Conservation (phyloP, 2,888 invertebrate species). For the Aporophyla nigra region DNA sequence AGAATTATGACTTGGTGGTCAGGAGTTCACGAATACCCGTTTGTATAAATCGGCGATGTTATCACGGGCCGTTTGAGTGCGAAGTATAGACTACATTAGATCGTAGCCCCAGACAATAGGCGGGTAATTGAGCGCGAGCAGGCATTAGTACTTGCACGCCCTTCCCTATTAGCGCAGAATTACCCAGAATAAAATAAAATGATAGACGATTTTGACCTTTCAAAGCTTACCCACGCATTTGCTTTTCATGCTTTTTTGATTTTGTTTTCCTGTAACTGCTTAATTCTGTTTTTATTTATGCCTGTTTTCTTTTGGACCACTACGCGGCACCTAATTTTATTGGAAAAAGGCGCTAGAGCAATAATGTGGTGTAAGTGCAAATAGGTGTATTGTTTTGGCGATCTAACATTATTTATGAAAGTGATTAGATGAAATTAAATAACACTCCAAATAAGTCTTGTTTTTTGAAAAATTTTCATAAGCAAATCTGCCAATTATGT, state of each 20-base stretch:
- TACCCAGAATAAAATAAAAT: slow-evolving; percentile 32
- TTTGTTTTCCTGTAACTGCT: no score
- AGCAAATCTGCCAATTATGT: background rate
- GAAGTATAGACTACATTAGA: slow-evolving; percentile 59
- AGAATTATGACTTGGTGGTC: slow-evolving; percentile 27
- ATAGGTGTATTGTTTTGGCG: no score
- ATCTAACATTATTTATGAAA: background rate
- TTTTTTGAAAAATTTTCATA: background rate
- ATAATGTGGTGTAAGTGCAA: no score
- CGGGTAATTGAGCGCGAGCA: slow-evolving; percentile 60
- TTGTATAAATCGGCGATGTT: slow-evolving; percentile 45
- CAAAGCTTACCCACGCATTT: no score
- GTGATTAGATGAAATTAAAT: background rate
- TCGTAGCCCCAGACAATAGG: slow-evolving; percentile 54
- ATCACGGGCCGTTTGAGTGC: slow-evolving; percentile 60
- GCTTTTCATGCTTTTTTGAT: no score
- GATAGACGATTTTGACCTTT: slow-evolving; percentile 31
- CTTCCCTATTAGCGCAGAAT: slow-evolving; percentile 30
- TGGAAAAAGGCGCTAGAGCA: no score
- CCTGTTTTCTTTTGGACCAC: no score
- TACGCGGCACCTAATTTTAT: no score
- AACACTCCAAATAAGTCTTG: no score
- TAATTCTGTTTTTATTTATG: no score
- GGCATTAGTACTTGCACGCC: slow-evolving; percentile 30
- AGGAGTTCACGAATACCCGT: slow-evolving; percentile 25